Evolutionary conservation across 1,140 invertebrate species (phyloP).

Genomic region (Marisa cornuarietis): DNA sequence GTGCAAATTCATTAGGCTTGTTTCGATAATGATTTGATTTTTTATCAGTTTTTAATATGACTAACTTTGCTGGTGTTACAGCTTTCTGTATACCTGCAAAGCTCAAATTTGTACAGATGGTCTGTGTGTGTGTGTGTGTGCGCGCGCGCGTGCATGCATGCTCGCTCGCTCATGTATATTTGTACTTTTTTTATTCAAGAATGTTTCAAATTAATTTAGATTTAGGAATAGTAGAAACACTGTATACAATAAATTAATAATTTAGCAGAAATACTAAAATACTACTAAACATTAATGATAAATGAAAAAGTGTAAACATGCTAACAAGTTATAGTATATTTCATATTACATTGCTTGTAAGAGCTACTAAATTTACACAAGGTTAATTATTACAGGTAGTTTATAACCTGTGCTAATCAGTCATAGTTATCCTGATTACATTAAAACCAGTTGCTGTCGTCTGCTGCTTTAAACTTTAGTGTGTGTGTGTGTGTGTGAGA

Average conservation of each 20-base stretch:
- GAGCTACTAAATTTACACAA: background rate
- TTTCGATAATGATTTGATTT: too few relatives aligned
- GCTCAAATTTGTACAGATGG: background rate
- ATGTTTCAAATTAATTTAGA: background rate
- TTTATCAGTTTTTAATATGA: too few relatives aligned
- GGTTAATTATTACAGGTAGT: background rate
- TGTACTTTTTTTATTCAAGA: background rate
- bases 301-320: background rate
- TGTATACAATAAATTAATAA: background rate
- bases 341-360: background rate
- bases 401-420: background rate
- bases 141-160: background rate
- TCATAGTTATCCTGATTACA: background rate
- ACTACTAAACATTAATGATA: background rate
- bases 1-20: too few relatives aligned
- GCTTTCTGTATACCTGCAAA: too few relatives aligned
- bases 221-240: background rate
- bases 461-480: background rate
- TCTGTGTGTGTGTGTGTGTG: slow-evolving; percentile 1
- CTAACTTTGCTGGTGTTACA: too few relatives aligned
- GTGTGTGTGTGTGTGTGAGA: slow-evolving; percentile 13
- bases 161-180: background rate
- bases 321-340: background rate
- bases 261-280: background rate
- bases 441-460: background rate